Percentiles rank a stretch among this genome's conserved stretches.
phyloP scores from a whole-genome alignment of 2,797 vertebrate species.

The Acomys russatus region DNA sequence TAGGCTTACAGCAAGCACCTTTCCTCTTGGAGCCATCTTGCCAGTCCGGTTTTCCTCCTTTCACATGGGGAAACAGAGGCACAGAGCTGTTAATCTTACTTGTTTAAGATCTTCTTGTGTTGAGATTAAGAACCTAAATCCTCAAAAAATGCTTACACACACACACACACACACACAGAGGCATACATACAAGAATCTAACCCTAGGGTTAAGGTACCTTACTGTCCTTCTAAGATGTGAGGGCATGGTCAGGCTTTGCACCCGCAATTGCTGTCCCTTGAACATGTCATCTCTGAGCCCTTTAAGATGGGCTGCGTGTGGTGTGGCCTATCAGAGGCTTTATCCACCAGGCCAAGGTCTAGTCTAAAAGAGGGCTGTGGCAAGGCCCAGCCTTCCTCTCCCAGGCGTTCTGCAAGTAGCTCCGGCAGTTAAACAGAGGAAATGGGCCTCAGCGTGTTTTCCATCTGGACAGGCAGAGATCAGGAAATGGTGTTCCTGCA shows the following conservation, averaged over 20 bases:
- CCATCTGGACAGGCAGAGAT: constrained; percentile 61
- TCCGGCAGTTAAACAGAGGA: constrained; percentile 75
- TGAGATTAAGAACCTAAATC: neutral
- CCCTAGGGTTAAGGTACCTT: neutral
- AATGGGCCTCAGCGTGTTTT: constrained; percentile 81
- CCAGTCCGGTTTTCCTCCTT: neutral
- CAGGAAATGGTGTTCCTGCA: constrained; percentile 81
- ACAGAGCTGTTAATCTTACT: neutral
- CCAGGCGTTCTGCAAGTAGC: constrained; percentile 64
- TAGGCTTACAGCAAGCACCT: neutral
- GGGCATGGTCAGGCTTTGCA: neutral
- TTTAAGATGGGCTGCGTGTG: neutral
- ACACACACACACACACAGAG: neutral
- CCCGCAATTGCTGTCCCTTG: neutral
- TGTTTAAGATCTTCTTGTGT: neutral
- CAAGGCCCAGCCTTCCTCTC: constrained; percentile 12
- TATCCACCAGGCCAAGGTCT: neutral
- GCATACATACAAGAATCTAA: neutral
- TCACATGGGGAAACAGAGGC: constrained; percentile 52
- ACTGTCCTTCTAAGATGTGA: neutral
- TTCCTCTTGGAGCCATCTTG: neutral
- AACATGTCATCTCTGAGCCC: neutral
- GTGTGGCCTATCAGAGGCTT: neutral
- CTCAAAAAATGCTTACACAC: neutral
- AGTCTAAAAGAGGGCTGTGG: constrained; percentile 26